Evolutionary conservation across 2,888 invertebrate species (phyloP).

Genomic region (Octonoba sinensis): DNA sequence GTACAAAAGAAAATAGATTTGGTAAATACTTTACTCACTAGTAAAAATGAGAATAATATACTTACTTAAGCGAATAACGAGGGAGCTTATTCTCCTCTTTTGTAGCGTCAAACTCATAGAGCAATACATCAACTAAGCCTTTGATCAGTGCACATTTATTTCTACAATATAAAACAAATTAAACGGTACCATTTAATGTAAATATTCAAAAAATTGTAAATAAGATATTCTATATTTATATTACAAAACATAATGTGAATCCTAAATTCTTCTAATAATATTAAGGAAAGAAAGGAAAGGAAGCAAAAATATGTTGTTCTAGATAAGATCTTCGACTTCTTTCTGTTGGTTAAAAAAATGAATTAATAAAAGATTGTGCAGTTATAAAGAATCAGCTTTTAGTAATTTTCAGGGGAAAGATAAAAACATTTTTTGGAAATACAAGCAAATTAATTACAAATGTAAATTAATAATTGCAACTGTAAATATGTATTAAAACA

Average conservation of each 20-base stretch:
- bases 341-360: too few relatives aligned
- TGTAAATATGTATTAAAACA: too few relatives aligned
- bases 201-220: background rate
- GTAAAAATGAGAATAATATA: background rate
- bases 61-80: slow-evolving; percentile 42
- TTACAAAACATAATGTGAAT: background rate
- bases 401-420: too few relatives aligned
- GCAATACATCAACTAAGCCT: slow-evolving; percentile 28
- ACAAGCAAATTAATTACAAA: too few relatives aligned
- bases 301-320: too few relatives aligned
- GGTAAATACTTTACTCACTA: background rate
- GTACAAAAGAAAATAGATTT: background rate
- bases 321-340: too few relatives aligned
- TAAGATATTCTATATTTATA: background rate
- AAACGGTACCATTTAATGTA: background rate
- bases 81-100: slow-evolving; percentile 6
- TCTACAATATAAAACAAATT: slow-evolving; percentile 21
- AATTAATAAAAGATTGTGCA: slow-evolving; percentile 1
- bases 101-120: slow-evolving; percentile 6
- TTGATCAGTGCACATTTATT: slow-evolving; percentile 42
- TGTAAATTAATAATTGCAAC: too few relatives aligned
- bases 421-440: too few relatives aligned
- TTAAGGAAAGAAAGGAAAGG: background rate
- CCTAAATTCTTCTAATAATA: background rate
- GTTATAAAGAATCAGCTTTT: too few relatives aligned